phyloP scores from a whole-genome alignment of 1,140 invertebrate genomes.

The Himalopsyche phryganea region DNA sequence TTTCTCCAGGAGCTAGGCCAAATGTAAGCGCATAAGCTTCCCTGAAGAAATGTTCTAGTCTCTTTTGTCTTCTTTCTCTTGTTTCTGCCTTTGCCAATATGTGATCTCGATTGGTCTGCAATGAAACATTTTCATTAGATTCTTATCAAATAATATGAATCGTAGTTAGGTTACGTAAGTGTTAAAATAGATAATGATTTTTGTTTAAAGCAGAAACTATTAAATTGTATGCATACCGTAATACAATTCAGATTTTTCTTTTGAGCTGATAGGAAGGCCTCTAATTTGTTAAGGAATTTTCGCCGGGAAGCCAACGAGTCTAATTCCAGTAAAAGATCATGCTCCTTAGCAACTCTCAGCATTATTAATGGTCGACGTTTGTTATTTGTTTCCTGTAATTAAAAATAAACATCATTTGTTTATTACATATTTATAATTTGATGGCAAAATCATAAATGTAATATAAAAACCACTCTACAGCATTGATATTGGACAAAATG shows the following conservation, averaged over 20 bases:
- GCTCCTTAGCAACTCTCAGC: conserved; percentile 84
- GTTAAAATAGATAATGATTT: neutral
- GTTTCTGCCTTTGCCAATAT: conserved; percentile 94
- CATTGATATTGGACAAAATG: neutral
- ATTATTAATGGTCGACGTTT: conserved; percentile 82
- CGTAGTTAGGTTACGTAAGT: too few relatives aligned
- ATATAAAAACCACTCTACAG: neutral
- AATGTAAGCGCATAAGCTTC: conserved; percentile 96
- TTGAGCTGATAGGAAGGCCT: conserved; percentile 75
- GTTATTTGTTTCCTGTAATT: conserved; percentile 61
- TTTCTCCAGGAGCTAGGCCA: conserved; percentile 74
- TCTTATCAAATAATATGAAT: too few relatives aligned
- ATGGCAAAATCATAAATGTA: neutral
- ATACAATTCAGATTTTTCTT: conserved; percentile 75
- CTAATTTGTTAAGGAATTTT: conserved; percentile 89
- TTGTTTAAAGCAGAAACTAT: too few relatives aligned
- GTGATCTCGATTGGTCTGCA: conserved; percentile 66
- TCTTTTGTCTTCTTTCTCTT: conserved; percentile 87
- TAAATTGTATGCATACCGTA: conserved; percentile 56
- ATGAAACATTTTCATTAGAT: conserved; percentile 3
- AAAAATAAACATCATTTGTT: too few relatives aligned
- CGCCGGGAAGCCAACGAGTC: conserved; percentile 74
- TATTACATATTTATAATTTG: neutral
- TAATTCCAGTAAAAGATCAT: conserved; percentile 95
- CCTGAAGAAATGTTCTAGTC: conserved; percentile 96